Evolutionary conservation across 2,888 invertebrate species (phyloP).

Genomic region (Lumbricus terrestris): DNA sequence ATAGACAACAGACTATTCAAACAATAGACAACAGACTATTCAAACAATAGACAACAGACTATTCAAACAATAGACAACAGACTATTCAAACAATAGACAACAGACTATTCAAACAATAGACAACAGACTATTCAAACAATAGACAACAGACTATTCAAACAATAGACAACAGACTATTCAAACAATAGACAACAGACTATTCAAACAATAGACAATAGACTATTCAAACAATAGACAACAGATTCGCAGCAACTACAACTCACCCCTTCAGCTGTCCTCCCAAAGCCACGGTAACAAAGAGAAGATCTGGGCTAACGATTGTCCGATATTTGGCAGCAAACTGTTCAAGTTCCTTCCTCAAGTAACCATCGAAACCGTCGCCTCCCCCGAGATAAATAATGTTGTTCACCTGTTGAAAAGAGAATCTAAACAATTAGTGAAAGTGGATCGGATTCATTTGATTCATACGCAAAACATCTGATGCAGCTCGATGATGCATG

Average conservation of each 20-base stretch:
- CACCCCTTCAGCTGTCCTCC: conserved; percentile 44
- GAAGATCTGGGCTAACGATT: conserved; percentile 54
- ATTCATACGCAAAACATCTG: background rate
- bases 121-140: background rate
- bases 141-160: no score
- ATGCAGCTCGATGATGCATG: no score
- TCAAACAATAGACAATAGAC: background rate
- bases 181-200: background rate
- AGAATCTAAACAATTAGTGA: background rate
- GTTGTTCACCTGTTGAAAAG: conserved; percentile 50
- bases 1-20: background rate
- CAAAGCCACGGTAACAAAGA: conserved; percentile 55
- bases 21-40: background rate
- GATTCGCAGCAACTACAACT: conserved; percentile 24
- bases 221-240: background rate
- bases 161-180: no score
- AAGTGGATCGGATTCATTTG: background rate
- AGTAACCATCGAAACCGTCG: conserved; percentile 24
- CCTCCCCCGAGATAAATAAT: conserved; percentile 46
- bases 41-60: background rate
- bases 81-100: background rate
- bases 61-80: background rate
- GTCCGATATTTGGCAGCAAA: conserved; percentile 55
- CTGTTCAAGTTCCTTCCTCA: conserved; percentile 36
- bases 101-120: background rate